Percentiles rank a stretch among this genome's conserved stretches.
These are phyloP conservation scores for Rousettus leschenaultii DNA, from an alignment of 2,113 vertebrate species.

Conservation along the genomic window DNA sequence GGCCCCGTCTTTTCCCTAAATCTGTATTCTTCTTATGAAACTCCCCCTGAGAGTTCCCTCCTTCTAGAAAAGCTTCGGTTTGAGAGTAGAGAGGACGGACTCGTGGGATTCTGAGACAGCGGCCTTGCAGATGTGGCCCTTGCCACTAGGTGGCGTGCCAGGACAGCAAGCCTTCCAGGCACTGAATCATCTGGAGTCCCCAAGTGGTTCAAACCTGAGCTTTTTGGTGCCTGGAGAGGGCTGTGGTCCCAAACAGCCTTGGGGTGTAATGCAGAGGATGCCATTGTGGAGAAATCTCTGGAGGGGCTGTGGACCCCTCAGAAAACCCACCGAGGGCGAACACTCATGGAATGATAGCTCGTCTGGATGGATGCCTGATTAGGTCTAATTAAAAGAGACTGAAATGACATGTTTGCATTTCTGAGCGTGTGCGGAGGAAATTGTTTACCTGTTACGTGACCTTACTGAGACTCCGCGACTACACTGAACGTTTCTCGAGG, in stretches of 20 bases:
- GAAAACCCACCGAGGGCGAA: background rate
- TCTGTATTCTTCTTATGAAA: background rate
- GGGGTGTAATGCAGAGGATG: background rate
- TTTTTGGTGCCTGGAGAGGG: background rate
- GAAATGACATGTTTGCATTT: background rate
- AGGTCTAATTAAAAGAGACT: constrained; percentile 37
- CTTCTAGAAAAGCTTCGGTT: background rate
- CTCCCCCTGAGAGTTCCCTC: background rate
- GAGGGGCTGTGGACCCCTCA: background rate
- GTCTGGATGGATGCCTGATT: background rate
- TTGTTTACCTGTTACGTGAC: background rate
- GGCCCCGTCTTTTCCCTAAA: background rate
- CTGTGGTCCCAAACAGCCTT: background rate
- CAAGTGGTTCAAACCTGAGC: background rate
- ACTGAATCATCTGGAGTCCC: background rate
- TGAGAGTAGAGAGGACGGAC: background rate
- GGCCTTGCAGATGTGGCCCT: background rate
- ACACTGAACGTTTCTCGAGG: background rate
- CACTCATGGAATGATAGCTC: background rate
- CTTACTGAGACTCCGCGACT: background rate
- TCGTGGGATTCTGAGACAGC: background rate
- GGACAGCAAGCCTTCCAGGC: background rate
- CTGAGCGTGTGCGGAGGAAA: background rate
- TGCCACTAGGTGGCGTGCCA: constrained; percentile 19
- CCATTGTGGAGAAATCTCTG: background rate